Conservation (phyloP, 2,797 vertebrate genomes). For the Tachyglossus aculeatus region DNA sequence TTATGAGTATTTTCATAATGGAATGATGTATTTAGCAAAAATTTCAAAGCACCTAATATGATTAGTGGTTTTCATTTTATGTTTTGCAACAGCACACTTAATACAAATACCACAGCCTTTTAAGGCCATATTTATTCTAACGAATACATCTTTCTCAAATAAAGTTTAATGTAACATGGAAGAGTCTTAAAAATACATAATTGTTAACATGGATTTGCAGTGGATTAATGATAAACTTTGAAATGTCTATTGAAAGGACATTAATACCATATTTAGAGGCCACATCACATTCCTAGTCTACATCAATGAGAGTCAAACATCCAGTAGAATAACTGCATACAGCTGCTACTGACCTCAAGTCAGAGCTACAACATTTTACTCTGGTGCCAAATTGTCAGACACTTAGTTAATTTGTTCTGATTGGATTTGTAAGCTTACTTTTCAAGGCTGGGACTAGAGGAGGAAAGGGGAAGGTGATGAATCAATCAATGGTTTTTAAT, state of each 20-base stretch:
- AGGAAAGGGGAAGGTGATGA: not conserved
- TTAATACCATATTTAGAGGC: not conserved
- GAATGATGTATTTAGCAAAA: constrained; percentile 17
- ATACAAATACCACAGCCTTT: constrained; percentile 39
- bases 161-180: constrained; percentile 6
- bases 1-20: constrained; percentile 37
- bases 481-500: too few relatives aligned
- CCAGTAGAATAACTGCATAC: not conserved
- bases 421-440: not conserved
- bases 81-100: constrained; percentile 25
- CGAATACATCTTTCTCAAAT: constrained; percentile 2
- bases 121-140: constrained; percentile 4
- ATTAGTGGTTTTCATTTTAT: constrained; percentile 33
- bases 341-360: not conserved
- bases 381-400: too few relatives aligned
- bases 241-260: not conserved
- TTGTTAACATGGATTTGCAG: not conserved
- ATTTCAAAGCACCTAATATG: constrained; percentile 36
- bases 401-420: too few relatives aligned
- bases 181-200: not conserved
- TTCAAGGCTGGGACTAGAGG: not conserved
- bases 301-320: not conserved
- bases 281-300: not conserved
- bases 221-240: not conserved
- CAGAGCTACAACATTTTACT: too few relatives aligned